Conservation (phyloP, 2,888 invertebrate genomes). For the Griposia aprilina region DNA sequence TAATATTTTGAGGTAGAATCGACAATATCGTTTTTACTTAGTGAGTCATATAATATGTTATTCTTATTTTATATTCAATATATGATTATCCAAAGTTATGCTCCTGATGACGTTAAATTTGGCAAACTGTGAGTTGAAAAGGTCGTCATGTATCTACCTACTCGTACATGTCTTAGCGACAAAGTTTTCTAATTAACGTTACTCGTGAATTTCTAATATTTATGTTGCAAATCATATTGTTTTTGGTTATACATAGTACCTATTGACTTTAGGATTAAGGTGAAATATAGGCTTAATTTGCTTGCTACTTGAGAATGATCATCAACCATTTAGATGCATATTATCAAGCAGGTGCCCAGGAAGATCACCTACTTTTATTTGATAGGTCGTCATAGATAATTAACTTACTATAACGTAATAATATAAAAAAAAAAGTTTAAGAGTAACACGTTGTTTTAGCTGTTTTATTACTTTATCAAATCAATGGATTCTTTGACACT, state of each 20-base stretch:
- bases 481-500: neutral
- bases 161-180: neutral
- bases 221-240: neutral
- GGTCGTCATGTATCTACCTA: neutral
- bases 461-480: neutral
- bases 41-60: neutral
- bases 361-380: too few relatives aligned
- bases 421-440: neutral
- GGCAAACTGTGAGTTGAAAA: neutral
- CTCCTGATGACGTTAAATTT: constrained; percentile 1
- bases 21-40: constrained; percentile 9
- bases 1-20: neutral
- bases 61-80: constrained; percentile 9
- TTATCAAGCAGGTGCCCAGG: neutral
- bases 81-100: neutral
- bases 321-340: neutral
- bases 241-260: neutral
- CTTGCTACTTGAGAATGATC: neutral
- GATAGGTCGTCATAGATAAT: neutral
- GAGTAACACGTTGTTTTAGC: neutral
- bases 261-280: neutral
- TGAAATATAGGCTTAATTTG: neutral
- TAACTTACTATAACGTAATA: neutral
- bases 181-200: constrained; percentile 18
- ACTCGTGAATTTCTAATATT: neutral